These are phyloP conservation scores for chimpanzee (Pan troglodytes) DNA, from an alignment of 2,113 vertebrate genomes.

Conservation along the genomic window NHGRI_mPanTro3-v2.1_pri NC_072401.2:56823001-56823500, in stretches of 20 bases:
- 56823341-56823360: background rate
- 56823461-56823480: background rate
- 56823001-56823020: background rate
- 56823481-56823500: background rate
- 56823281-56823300: background rate
- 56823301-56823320: background rate
- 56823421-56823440: background rate
- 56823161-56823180: background rate
- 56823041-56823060: background rate
- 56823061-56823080: background rate
- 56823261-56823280: slow-evolving; percentile 6
- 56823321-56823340: background rate
- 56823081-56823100: background rate
- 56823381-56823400: background rate
- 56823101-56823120: background rate
- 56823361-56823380: background rate
- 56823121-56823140: background rate
- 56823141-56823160: slow-evolving; percentile 26
- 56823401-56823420: background rate
- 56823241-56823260: background rate
- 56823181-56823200: background rate
- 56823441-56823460: background rate
- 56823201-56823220: background rate
- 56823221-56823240: background rate
- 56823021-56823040: background rate